A percentile compares a stretch with the other conserved stretches of the same genome.
Evolutionary conservation across 1,140 invertebrate genomes (phyloP).

Genomic region (Aricia agestis): DNA sequence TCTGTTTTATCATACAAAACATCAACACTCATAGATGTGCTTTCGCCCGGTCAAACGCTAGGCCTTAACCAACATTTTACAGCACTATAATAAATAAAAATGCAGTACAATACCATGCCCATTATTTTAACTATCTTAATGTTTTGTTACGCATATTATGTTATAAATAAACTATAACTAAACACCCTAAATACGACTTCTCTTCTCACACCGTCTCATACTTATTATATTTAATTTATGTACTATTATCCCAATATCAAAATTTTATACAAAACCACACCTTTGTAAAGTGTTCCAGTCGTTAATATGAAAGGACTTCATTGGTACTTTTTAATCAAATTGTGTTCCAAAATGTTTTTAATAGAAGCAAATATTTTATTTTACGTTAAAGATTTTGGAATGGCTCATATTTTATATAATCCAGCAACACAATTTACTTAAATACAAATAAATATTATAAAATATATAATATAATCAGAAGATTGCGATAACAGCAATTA

Average conservation of each 20-base stretch:
- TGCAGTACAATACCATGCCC: constrained; percentile 4
- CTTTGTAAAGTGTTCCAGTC: not conserved
- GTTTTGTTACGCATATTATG: not conserved
- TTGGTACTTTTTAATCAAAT: not conserved
- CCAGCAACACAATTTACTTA: no score
- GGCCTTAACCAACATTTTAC: constrained; percentile 11
- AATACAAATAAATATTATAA: no score
- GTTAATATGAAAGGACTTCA: not conserved
- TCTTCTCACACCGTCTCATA: not conserved
- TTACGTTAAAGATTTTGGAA: not conserved
- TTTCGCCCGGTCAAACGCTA: not conserved
- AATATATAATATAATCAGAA: no score
- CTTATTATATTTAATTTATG: constrained; percentile 11
- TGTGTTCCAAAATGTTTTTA: not conserved
- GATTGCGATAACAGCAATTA: no score
- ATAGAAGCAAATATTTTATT: not conserved
- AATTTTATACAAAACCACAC: constrained; percentile 15
- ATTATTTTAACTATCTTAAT: constrained; percentile 4
- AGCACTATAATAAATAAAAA: constrained; percentile 16
- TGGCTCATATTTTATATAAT: not conserved
- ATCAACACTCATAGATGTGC: not conserved
- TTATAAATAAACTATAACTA: constrained; percentile 16
- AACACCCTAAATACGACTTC: constrained; percentile 10
- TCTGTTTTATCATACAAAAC: not conserved
- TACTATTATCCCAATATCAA: constrained; percentile 9